A percentile compares a stretch with the other conserved stretches of the same genome.
phyloP scores from a whole-genome alignment of 2,797 vertebrate genomes.

The Enteromius argenteus region DNA sequence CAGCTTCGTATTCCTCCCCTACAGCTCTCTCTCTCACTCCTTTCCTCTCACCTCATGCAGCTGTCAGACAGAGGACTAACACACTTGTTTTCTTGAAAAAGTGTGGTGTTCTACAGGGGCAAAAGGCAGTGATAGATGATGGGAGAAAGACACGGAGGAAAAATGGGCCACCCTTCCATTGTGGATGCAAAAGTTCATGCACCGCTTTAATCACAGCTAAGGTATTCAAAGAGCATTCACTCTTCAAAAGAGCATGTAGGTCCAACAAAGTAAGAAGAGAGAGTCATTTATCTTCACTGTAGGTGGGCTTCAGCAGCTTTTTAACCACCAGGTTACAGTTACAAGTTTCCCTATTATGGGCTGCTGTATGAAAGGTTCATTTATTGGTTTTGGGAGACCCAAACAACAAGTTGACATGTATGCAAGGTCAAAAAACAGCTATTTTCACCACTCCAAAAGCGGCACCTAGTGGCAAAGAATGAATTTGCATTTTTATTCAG shows the following conservation, averaged over 20 bases:
- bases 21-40: neutral
- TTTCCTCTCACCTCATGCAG: neutral
- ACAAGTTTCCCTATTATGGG: too few species aligned
- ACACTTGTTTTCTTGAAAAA: slow-evolving; percentile 43
- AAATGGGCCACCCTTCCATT: neutral
- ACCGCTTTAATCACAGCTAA: slow-evolving; percentile 40
- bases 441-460: too few species aligned
- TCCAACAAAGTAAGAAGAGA: neutral
- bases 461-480: too few species aligned
- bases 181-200: slow-evolving; percentile 13
- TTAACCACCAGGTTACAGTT: neutral
- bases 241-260: neutral
- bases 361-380: too few species aligned
- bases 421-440: too few species aligned
- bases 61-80: slow-evolving; percentile 36
- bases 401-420: too few species aligned
- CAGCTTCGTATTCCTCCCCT: slow-evolving; percentile 28
- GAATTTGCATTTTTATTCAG: too few species aligned
- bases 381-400: too few species aligned
- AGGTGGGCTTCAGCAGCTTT: slow-evolving; percentile 6
- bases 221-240: slow-evolving; percentile 21
- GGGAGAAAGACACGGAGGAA: neutral
- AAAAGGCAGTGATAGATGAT: slow-evolving; percentile 22
- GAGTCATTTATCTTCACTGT: slow-evolving; percentile 39
- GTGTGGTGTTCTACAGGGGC: neutral